Percentiles rank a stretch among this genome's conserved stretches.
Evolutionary conservation across 2,113 vertebrate genomes (phyloP).

Genomic region (Bettongia penicillata): DNA sequence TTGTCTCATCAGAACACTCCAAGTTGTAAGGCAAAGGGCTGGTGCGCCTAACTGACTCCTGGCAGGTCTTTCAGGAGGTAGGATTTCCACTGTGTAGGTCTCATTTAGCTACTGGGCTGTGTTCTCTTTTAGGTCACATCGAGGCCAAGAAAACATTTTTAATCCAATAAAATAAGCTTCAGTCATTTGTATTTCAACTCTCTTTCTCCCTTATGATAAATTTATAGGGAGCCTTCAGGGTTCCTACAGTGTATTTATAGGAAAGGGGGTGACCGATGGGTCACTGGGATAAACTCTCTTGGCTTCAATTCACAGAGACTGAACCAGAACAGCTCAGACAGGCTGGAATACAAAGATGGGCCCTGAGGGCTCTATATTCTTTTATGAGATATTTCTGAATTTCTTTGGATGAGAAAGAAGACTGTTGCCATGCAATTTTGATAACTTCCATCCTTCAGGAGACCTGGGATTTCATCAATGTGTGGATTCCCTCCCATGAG

Average conservation of each 20-base stretch:
- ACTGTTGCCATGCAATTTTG: neutral
- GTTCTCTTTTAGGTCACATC: neutral
- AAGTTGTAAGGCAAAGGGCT: neutral
- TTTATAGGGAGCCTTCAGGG: neutral
- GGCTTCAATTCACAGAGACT: neutral
- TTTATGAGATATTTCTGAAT: neutral
- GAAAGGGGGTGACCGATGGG: neutral
- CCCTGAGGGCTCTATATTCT: neutral
- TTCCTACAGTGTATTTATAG: neutral
- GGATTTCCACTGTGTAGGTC: neutral
- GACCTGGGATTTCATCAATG: neutral
- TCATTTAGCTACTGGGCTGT: neutral
- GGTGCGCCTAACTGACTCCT: neutral
- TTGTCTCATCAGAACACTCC: neutral
- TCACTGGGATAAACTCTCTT: neutral
- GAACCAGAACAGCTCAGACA: neutral
- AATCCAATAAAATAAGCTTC: neutral
- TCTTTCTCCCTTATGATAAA: slow-evolving; percentile 1
- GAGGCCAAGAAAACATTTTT: neutral
- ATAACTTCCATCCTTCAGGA: neutral
- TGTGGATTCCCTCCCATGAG: neutral
- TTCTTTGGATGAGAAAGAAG: neutral
- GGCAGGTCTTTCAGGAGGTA: neutral
- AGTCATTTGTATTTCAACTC: neutral
- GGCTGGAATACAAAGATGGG: neutral